Percentiles rank a stretch among this genome's conserved stretches.
phyloP scores from a whole-genome alignment of 2,113 vertebrate species.

The Rhinogobius similis region DNA sequence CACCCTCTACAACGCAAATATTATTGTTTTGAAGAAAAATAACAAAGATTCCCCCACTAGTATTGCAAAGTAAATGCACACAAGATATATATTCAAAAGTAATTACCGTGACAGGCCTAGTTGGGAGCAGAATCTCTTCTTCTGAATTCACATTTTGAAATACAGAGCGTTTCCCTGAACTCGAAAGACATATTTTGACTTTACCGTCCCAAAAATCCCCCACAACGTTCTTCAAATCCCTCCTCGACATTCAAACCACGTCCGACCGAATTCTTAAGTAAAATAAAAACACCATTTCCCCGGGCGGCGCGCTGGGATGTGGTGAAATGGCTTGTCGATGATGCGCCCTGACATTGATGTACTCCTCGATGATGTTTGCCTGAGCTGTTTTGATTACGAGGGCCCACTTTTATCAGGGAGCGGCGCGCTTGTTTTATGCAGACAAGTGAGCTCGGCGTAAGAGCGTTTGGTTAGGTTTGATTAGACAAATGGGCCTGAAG shows the following conservation, averaged over 20 bases:
- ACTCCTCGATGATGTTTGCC: slow-evolving; percentile 5
- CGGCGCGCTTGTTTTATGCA: slow-evolving; percentile 17
- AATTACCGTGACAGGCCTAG: too few relatives aligned
- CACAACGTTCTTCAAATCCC: too few relatives aligned
- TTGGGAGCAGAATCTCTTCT: too few relatives aligned
- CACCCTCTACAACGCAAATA: too few relatives aligned
- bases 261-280: neutral
- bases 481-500: slow-evolving; percentile 29
- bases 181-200: neutral
- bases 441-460: slow-evolving; percentile 33
- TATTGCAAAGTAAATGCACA: too few relatives aligned
- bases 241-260: neutral
- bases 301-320: slow-evolving; percentile 22
- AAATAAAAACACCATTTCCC: slow-evolving; percentile 40
- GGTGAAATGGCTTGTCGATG: slow-evolving; percentile 57
- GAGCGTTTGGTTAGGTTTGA: slow-evolving; percentile 9
- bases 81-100: too few relatives aligned
- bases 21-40: too few relatives aligned
- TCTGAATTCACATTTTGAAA: too few relatives aligned
- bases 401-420: slow-evolving; percentile 37
- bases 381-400: slow-evolving; percentile 31
- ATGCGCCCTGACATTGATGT: slow-evolving; percentile 57
- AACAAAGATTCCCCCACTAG: too few relatives aligned
- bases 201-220: too few relatives aligned
- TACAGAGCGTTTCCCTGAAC: too few relatives aligned